Conservation (phyloP, 2,888 invertebrate genomes). For the Lordiphosa andalusiaca region DNA sequence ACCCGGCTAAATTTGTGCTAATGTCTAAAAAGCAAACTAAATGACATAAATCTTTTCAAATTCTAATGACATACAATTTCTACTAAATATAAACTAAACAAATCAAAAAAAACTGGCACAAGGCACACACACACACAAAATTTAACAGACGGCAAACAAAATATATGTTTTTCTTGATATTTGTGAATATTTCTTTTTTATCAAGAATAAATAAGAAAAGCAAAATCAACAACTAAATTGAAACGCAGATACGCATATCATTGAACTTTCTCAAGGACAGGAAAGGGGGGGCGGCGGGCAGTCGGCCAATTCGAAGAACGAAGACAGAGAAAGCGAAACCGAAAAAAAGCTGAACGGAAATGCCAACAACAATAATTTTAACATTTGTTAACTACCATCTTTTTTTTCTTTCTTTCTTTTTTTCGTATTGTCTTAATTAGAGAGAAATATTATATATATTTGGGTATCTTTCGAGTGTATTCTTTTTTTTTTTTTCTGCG, state of each 20-base stretch:
- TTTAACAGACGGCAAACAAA: constrained; percentile 7
- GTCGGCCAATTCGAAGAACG: not conserved
- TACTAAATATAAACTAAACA: not conserved
- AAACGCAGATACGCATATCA: constrained; percentile 36
- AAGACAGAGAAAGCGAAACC: constrained; percentile 20
- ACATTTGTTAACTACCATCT: not conserved
- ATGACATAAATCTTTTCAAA: no score
- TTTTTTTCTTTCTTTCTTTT: no score
- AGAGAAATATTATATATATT: not conserved
- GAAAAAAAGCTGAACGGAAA: constrained; percentile 1
- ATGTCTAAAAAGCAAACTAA: no score
- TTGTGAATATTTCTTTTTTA: constrained; percentile 19
- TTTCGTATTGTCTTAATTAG: not conserved
- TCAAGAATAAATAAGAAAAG: constrained; percentile 39
- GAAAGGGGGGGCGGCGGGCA: constrained; percentile 4
- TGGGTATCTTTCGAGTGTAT: constrained; percentile 4
- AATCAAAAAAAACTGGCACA: constrained; percentile 19
- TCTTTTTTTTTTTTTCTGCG: constrained; percentile 7
- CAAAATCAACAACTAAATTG: constrained; percentile 30
- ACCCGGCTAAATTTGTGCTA: no score
- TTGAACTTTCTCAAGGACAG: constrained; percentile 69
- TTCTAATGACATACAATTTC: no score
- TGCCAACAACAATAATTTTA: not conserved
- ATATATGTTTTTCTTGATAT: constrained; percentile 7
- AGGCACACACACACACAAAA: constrained; percentile 18